Evolutionary conservation across 2,888 invertebrate genomes (phyloP).

Genomic region (Meiosimyza decipiens): DNA sequence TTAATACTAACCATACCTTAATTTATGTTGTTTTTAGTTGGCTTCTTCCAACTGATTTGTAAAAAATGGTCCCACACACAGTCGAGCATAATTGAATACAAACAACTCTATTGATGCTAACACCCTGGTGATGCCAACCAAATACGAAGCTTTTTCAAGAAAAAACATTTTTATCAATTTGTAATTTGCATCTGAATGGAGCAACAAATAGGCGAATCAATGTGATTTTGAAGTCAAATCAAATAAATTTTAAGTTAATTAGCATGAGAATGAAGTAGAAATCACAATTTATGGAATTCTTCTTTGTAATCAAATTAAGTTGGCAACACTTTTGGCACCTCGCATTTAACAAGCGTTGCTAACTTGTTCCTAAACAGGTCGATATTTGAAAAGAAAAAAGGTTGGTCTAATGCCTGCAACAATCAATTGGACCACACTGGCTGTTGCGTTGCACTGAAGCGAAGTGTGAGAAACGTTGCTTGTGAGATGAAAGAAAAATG

Average conservation of each 20-base stretch:
- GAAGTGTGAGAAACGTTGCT: constrained; percentile 1
- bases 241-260: not conserved
- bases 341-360: not conserved
- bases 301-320: not conserved
- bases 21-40: not conserved
- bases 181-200: constrained; percentile 32
- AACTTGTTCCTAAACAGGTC: not conserved
- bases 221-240: not conserved
- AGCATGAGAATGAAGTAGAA: not conserved
- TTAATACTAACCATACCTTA: too few relatives aligned
- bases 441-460: not conserved
- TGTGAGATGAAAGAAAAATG: not conserved
- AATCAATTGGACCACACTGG: constrained; percentile 18
- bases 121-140: constrained; percentile 15
- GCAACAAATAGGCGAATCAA: not conserved
- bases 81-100: constrained; percentile 17
- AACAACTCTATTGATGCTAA: constrained; percentile 13
- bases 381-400: not conserved
- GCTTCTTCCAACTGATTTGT: not conserved
- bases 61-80: constrained; percentile 25
- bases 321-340: not conserved
- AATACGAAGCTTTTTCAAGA: not conserved
- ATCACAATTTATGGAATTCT: not conserved
- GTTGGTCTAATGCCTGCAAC: not conserved
- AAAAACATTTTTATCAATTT: constrained; percentile 26